Evolutionary conservation across 2,888 invertebrate species (phyloP), one percentile per base, ranked within the genome.

Genomic region (Macrostomum cliftonense): DNA sequence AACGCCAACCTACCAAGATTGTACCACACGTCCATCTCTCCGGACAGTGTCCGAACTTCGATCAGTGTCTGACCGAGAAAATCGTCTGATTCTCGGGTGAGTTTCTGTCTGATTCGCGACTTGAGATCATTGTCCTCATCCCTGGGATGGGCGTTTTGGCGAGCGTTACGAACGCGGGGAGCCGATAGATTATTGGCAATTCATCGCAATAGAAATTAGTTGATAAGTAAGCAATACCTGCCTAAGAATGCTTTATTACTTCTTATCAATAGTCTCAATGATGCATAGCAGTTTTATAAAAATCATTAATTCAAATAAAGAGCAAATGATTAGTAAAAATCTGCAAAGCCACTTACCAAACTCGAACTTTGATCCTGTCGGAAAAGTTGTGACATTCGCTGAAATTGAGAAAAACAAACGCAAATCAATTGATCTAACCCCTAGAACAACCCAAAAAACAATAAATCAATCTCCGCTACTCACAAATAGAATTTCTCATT

Each of bases 11-110:
- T 57, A 75, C 75, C 75, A 64, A 97, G 74, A 71, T 97, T 99
- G 74, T 99, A 97, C 97, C 97, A 99, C 38, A 99, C 97, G 73
- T 99, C 97, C 97, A 99, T 99, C 74, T 99, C 97, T 49, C 97
- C 97, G 16, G 89, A 89, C 49, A 99, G 74, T 21, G 97, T 99
- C 58, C 97, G 81, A 49, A 78, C 77, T 77, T 99, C 97, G 68
- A 99, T 97, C 61, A 99, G 97, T 16, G 97, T 97, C 73, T 99
- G 97, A 20, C 97, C 97, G 58, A 99, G 77, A 74, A 99, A 99
- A 73, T 99, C 97, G 67, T 99, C 97, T 13, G 93, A 93, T 74
- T 99, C 97, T 54, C 97, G 77, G 2, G 95, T 97, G 62, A 97
- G 71, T 71, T 93, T 95, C 71, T 95, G 93, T 43, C 95, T 76